A percentile compares a stretch with the other conserved stretches of the same genome.
Evolutionary conservation across 2,888 invertebrate genomes (phyloP).

Genomic region (Hypolimnas misippus): DNA sequence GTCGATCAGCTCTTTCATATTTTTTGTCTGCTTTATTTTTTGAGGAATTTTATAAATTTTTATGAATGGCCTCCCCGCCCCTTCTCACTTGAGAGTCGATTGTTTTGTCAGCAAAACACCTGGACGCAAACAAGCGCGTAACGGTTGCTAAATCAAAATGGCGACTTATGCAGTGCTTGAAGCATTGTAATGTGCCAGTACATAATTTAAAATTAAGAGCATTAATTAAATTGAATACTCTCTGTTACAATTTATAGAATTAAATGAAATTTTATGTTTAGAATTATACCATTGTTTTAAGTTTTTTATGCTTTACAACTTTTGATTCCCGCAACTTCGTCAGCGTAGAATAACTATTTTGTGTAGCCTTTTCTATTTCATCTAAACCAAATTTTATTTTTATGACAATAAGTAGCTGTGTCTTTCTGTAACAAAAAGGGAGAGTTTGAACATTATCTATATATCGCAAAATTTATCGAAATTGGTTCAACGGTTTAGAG

Average conservation of each 20-base stretch:
- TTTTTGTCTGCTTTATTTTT: conserved; percentile 60
- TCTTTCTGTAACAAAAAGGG: no score
- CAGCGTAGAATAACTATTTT: no score
- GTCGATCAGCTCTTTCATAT: conserved; percentile 38
- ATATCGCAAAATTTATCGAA: no score
- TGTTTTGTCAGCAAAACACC: conserved; percentile 83
- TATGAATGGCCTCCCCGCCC: conserved; percentile 78
- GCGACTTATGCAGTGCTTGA: conserved; percentile 49
- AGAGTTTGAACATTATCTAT: no score
- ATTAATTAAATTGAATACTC: conserved; percentile 12
- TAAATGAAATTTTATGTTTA: background rate
- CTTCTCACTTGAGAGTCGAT: conserved; percentile 73
- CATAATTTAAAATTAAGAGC: conserved; percentile 25
- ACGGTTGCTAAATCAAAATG: conserved; percentile 63
- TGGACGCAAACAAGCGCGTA: conserved; percentile 77
- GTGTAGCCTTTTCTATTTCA: no score
- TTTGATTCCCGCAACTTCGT: no score
- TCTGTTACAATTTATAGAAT: background rate
- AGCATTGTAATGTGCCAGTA: conserved; percentile 27
- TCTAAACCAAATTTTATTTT: no score
- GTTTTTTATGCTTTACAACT: no score
- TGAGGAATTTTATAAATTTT: conserved; percentile 68
- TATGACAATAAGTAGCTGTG: no score
- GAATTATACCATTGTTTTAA: background rate
- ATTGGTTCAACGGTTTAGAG: no score